Evolutionary conservation across 2,888 invertebrate species (phyloP).

Genomic region (Gastracanthus pulcherrimus): DNA sequence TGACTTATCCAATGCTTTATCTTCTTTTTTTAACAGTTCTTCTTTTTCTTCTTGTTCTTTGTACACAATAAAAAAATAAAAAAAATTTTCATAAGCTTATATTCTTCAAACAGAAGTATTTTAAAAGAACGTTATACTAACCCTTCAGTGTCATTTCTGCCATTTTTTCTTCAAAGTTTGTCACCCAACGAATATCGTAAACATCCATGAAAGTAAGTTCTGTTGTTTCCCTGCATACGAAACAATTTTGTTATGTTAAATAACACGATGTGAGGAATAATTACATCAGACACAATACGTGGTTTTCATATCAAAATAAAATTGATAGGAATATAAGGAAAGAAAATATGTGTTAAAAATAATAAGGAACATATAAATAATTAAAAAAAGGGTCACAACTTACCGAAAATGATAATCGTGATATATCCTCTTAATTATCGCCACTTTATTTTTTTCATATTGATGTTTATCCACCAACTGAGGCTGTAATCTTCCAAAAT

Average conservation of each 20-base stretch:
- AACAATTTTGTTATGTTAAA: slow-evolving; percentile 13
- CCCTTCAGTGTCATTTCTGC: slow-evolving; percentile 73
- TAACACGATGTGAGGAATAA: background rate
- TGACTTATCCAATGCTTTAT: slow-evolving; percentile 7
- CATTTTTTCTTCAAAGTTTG: slow-evolving; percentile 76
- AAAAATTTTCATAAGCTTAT: background rate
- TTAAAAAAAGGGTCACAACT: slow-evolving; percentile 61
- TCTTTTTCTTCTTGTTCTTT: slow-evolving; percentile 58
- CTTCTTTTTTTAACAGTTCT: slow-evolving; percentile 45
- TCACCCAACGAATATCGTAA: slow-evolving; percentile 76
- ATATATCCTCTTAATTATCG: slow-evolving; percentile 82
- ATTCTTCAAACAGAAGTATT: slow-evolving; percentile 6
- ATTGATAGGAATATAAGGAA: slow-evolving; percentile 7
- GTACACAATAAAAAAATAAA: slow-evolving; percentile 35
- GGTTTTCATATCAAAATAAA: background rate
- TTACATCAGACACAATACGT: background rate
- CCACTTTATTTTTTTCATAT: slow-evolving; percentile 83
- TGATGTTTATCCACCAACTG: slow-evolving; percentile 83
- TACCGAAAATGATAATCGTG: slow-evolving; percentile 83
- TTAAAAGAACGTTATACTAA: slow-evolving; percentile 65
- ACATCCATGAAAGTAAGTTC: slow-evolving; percentile 77
- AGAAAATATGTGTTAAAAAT: slow-evolving; percentile 34
- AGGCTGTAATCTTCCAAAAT: slow-evolving; percentile 85
- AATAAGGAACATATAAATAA: slow-evolving; percentile 30
- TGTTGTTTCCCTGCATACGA: slow-evolving; percentile 76